Conservation (phyloP, 2,888 invertebrate genomes). For the Leptura quadrifasciata region DNA sequence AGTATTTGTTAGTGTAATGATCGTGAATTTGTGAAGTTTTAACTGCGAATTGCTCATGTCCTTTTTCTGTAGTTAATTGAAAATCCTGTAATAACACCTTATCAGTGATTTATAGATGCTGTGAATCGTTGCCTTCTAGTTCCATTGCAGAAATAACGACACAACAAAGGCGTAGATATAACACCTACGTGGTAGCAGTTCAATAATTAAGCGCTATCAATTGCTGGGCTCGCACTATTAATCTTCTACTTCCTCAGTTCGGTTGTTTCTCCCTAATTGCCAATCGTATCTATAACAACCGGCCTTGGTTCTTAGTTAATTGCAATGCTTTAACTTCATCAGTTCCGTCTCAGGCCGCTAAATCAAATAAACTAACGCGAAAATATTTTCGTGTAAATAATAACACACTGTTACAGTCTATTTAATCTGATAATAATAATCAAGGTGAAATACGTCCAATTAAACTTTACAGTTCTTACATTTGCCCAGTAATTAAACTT, state of each 20-base stretch:
- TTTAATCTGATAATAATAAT: too few relatives aligned
- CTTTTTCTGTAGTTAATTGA: neutral
- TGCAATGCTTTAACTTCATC: neutral
- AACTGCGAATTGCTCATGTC: neutral
- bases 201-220: conserved; percentile 38
- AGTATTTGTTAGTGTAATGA: too few relatives aligned
- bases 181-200: conserved; percentile 31
- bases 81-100: conserved; percentile 4
- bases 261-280: conserved; percentile 39
- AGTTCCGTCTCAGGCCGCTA: conserved; percentile 3
- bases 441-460: too few relatives aligned
- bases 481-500: too few relatives aligned
- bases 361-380: neutral
- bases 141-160: conserved; percentile 9
- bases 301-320: conserved; percentile 28
- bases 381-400: neutral
- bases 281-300: conserved; percentile 34
- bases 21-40: neutral
- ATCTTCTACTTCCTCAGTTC: conserved; percentile 39
- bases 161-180: conserved; percentile 29
- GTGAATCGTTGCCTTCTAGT: conserved; percentile 16
- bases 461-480: too few relatives aligned
- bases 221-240: conserved; percentile 35
- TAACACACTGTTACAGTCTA: neutral
- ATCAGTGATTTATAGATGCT: conserved; percentile 17